Percentiles rank a stretch among this genome's conserved stretches.
phyloP scores from a whole-genome alignment of 1,140 invertebrate species.

The Vollenhovia emeryi region DNA sequence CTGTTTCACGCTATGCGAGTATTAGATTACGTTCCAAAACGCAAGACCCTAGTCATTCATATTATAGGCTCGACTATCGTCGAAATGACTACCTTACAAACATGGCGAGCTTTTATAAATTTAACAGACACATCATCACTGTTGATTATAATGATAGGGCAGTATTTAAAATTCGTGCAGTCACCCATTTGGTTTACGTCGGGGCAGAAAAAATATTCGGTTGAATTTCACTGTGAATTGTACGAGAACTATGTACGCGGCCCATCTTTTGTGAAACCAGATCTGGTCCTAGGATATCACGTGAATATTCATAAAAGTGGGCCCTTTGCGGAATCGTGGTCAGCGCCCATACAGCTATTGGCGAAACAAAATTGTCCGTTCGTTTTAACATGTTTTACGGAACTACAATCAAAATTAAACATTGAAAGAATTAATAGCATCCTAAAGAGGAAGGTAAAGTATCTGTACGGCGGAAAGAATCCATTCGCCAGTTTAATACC shows the following conservation, averaged over 20 bases:
- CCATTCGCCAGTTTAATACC: slow-evolving; percentile 78
- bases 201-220: slow-evolving; percentile 52
- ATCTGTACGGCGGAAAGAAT: slow-evolving; percentile 72
- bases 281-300: slow-evolving; percentile 79
- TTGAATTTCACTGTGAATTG: slow-evolving; percentile 60
- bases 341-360: slow-evolving; percentile 66
- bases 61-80: slow-evolving; percentile 76
- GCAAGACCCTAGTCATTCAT: slow-evolving; percentile 71
- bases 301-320: slow-evolving; percentile 76
- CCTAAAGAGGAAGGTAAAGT: slow-evolving; percentile 64
- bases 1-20: slow-evolving; percentile 74
- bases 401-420: slow-evolving; percentile 73
- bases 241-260: slow-evolving; percentile 73
- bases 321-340: slow-evolving; percentile 76
- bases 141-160: slow-evolving; percentile 76
- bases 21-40: slow-evolving; percentile 56
- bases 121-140: slow-evolving; percentile 61
- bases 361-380: slow-evolving; percentile 76
- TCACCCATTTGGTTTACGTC: too few species aligned
- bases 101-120: slow-evolving; percentile 79
- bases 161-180: too few species aligned
- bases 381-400: slow-evolving; percentile 76
- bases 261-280: slow-evolving; percentile 68
- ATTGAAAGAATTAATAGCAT: slow-evolving; percentile 73
- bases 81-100: slow-evolving; percentile 70